Percentiles rank a stretch among this genome's conserved stretches.
Evolutionary conservation across 2,888 invertebrate genomes (phyloP).

Genomic region (Pantelozetes paolii): DNA sequence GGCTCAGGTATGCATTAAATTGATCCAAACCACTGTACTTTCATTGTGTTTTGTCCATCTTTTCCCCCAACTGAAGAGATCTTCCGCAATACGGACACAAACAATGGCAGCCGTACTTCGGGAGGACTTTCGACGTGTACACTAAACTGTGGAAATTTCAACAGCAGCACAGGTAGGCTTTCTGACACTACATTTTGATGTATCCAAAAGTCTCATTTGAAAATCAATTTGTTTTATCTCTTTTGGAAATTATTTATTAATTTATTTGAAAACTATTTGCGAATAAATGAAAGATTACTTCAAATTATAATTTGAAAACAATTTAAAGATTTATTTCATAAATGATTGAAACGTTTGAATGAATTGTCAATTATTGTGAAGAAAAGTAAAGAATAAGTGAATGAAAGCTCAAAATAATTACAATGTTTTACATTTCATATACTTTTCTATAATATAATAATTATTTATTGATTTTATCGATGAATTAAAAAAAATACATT

Average conservation of each 20-base stretch:
- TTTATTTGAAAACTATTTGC: no score
- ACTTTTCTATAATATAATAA: no score
- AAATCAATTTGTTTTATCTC: no score
- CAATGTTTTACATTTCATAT: background rate
- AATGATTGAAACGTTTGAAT: no score
- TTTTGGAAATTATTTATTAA: background rate
- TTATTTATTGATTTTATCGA: no score
- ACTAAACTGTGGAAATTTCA: slow-evolving; percentile 98
- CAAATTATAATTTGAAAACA: no score
- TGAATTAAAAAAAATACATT: no score
- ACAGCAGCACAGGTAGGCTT: slow-evolving; percentile 75
- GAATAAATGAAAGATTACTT: no score
- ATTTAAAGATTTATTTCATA: no score
- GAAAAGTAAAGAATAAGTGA: background rate
- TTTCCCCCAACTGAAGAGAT: slow-evolving; percentile 61
- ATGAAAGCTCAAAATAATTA: background rate
- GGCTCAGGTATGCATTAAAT: slow-evolving; percentile 65
- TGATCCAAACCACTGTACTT: background rate
- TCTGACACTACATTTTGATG: background rate
- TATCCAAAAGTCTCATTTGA: no score
- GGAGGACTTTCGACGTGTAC: slow-evolving; percentile 93
- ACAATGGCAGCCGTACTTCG: slow-evolving; percentile 96
- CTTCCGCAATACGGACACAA: slow-evolving; percentile 94
- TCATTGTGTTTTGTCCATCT: slow-evolving; percentile 19
- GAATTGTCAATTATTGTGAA: no score